These are phyloP conservation scores for Periplaneta americana DNA, from an alignment of 1,140 invertebrate genomes.

Conservation along the genomic window DNA sequence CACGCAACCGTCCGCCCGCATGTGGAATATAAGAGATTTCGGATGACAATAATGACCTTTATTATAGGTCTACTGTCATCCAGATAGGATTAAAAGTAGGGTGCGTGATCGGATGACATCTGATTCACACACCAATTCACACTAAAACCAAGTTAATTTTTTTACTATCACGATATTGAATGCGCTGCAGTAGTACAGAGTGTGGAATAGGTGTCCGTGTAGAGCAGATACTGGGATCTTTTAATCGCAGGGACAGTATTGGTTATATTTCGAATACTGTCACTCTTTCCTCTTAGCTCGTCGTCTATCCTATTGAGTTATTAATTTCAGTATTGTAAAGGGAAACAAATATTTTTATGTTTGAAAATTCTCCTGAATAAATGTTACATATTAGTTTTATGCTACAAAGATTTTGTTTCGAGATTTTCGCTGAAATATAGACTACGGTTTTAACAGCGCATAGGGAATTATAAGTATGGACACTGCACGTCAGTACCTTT, in stretches of 20 bases:
- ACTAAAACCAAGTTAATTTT: not conserved
- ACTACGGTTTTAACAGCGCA: too few species aligned
- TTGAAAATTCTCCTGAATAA: too few species aligned
- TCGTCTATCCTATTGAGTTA: not conserved
- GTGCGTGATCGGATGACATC: not conserved
- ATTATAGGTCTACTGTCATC: not conserved
- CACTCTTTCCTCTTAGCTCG: not conserved
- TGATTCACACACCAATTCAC: not conserved
- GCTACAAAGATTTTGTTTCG: too few species aligned
- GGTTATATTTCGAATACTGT: not conserved
- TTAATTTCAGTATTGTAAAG: too few species aligned
- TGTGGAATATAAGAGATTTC: not conserved
- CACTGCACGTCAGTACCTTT: too few species aligned
- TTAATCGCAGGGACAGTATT: not conserved
- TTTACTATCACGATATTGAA: not conserved
- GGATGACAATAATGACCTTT: not conserved
- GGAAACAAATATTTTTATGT: too few species aligned
- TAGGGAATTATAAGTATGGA: too few species aligned
- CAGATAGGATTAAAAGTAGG: not conserved
- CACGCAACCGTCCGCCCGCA: not conserved
- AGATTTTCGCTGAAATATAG: too few species aligned
- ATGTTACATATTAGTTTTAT: too few species aligned
- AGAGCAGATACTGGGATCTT: not conserved
- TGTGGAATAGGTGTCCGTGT: not conserved
- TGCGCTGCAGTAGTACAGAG: not conserved